Percentiles rank a stretch among this genome's conserved stretches.
Conservation (phyloP, 2,113 vertebrate genomes). For the Pica pica region DNA sequence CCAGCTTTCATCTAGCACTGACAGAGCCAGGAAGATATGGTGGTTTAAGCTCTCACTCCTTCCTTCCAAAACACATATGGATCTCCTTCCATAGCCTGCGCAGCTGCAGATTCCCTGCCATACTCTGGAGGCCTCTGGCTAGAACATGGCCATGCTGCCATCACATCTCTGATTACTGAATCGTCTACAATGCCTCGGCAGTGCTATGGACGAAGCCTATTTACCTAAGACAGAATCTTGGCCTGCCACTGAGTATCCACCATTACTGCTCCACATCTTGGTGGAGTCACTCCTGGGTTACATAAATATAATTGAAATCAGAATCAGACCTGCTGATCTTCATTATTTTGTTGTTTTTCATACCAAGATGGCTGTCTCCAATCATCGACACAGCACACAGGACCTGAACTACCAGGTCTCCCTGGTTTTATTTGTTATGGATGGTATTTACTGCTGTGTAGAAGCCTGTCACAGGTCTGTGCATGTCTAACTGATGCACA, state of each 20-base stretch:
- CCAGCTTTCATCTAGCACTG: not conserved
- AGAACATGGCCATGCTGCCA: not conserved
- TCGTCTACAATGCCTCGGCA: not conserved
- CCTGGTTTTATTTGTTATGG: not conserved
- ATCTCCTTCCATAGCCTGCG: not conserved
- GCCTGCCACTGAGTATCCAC: not conserved
- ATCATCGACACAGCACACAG: not conserved
- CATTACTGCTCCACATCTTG: conserved; percentile 8
- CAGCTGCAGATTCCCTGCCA: conserved; percentile 2
- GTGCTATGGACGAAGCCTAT: not conserved
- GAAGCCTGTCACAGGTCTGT: not conserved
- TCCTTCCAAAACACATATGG: not conserved
- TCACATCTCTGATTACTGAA: not conserved
- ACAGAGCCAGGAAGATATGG: not conserved
- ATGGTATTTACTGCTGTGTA: not conserved
- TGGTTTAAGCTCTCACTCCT: not conserved
- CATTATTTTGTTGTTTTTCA: conserved; percentile 36
- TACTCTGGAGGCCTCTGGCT: not conserved
- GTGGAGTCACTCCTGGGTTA: conserved; percentile 41
- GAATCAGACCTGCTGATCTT: conserved; percentile 46
- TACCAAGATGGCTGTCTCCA: conserved; percentile 1
- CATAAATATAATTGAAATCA: conserved; percentile 50
- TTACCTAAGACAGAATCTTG: conserved; percentile 46
- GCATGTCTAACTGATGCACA: conserved; percentile 5
- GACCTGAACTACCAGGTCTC: not conserved